phyloP scores from a whole-genome alignment of 1,140 invertebrate genomes.

The Drosophila ficusphila region DNA sequence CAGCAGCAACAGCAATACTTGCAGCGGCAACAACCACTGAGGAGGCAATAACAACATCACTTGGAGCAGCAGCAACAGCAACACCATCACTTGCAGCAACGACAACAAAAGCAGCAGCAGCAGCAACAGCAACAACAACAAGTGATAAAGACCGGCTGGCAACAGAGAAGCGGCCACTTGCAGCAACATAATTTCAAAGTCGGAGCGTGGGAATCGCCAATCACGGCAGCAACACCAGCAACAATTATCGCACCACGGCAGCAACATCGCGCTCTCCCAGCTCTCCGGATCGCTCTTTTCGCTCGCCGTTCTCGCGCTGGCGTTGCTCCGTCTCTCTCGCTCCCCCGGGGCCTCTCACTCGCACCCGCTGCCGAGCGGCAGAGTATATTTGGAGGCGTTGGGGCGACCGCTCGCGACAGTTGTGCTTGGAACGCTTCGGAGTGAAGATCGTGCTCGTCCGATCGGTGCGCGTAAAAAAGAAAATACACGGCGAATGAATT shows the following conservation, averaged over 20 bases:
- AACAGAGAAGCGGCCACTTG: slow-evolving; percentile 35
- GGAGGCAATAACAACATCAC: slow-evolving; percentile 30
- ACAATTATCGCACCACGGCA: slow-evolving; percentile 18
- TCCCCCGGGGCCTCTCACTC: neutral
- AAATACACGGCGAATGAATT: slow-evolving; percentile 30
- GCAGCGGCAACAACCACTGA: neutral
- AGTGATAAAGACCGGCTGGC: slow-evolving; percentile 74
- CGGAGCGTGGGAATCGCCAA: slow-evolving; percentile 78
- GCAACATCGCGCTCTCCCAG: slow-evolving; percentile 37
- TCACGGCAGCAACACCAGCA: slow-evolving; percentile 48
- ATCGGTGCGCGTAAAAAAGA: slow-evolving; percentile 48
- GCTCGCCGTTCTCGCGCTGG: slow-evolving; percentile 17
- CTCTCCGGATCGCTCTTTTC: slow-evolving; percentile 46
- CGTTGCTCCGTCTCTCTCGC: slow-evolving; percentile 17
- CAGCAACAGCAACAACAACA: slow-evolving; percentile 3
- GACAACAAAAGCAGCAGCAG: slow-evolving; percentile 34
- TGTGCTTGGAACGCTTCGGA: slow-evolving; percentile 83
- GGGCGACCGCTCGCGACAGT: slow-evolving; percentile 65
- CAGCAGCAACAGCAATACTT: slow-evolving; percentile 20
- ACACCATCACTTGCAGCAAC: neutral
- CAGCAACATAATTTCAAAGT: slow-evolving; percentile 65
- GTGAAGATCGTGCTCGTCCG: slow-evolving; percentile 76
- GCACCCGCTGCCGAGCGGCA: neutral
- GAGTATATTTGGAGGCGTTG: slow-evolving; percentile 69
- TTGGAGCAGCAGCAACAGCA: slow-evolving; percentile 4